These are phyloP conservation scores for Aviceda subcristata DNA, from an alignment of 2,113 vertebrate species.

Conservation along the genomic window DNA sequence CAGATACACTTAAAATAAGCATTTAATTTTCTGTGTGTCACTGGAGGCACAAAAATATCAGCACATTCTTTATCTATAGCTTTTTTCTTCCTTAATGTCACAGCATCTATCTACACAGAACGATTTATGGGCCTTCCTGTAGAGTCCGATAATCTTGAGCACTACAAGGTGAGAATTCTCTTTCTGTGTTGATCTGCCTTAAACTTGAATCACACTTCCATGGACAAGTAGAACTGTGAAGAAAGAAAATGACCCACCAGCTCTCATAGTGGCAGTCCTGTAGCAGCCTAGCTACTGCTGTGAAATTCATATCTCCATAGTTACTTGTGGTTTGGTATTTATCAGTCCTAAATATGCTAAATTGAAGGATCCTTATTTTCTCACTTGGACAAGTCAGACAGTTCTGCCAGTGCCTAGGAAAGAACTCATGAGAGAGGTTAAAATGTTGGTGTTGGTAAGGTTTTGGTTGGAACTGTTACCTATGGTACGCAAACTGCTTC, in stretches of 20 bases:
- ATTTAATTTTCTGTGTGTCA: neutral
- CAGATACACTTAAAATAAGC: neutral
- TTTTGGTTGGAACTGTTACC: neutral
- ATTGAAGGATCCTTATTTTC: neutral
- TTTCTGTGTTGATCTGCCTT: neutral
- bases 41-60: neutral
- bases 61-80: neutral
- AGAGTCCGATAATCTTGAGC: conserved; percentile 82
- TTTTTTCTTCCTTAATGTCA: conserved; percentile 39
- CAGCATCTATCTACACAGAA: conserved; percentile 87
- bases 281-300: neutral
- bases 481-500: neutral
- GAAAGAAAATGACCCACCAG: neutral
- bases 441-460: neutral
- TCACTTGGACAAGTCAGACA: neutral
- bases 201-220: neutral
- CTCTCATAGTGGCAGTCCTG: neutral
- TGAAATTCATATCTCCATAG: neutral
- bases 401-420: neutral
- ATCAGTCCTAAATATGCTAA: neutral
- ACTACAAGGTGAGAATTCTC: conserved; percentile 84
- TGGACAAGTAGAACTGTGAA: neutral
- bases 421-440: neutral
- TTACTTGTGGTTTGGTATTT: neutral
- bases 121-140: conserved; percentile 92